A percentile compares a stretch with the other conserved stretches of the same genome.
phyloP scores from a whole-genome alignment of 2,113 vertebrate species.

The Phasianus colchicus region DNA sequence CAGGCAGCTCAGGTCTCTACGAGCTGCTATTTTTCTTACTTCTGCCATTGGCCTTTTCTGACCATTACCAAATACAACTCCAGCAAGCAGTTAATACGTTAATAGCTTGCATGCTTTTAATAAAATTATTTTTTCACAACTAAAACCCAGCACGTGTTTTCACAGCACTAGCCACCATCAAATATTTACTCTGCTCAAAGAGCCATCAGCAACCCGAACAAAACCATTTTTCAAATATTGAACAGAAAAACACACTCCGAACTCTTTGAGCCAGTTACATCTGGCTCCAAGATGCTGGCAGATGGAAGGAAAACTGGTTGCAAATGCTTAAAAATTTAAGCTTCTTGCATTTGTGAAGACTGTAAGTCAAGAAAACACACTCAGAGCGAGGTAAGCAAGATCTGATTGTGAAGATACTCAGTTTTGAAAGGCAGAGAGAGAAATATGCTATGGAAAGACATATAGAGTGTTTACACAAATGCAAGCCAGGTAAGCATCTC shows the following conservation, averaged over 20 bases:
- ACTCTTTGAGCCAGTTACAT: not conserved
- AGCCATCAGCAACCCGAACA: constrained; percentile 6
- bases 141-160: not conserved
- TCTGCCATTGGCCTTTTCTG: not conserved
- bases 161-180: not conserved
- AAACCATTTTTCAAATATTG: not conserved
- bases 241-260: not conserved
- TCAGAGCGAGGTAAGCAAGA: not conserved
- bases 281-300: not conserved
- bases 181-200: constrained; percentile 14
- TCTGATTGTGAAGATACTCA: not conserved
- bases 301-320: not conserved
- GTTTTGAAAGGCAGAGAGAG: not conserved
- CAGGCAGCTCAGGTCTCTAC: not conserved
- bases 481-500: not conserved
- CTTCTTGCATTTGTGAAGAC: not conserved
- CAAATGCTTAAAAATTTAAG: not conserved
- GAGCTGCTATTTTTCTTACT: not conserved
- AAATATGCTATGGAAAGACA: not conserved
- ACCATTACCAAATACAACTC: not conserved
- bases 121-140: not conserved
- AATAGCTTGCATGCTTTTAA: not conserved
- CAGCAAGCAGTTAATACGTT: not conserved
- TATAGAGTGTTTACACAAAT: rapidly evolving
- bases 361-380: not conserved